phyloP scores from a whole-genome alignment of 53 echinoderm and acorn worm genomes.

The Mesocentrotus franciscanus region DNA sequence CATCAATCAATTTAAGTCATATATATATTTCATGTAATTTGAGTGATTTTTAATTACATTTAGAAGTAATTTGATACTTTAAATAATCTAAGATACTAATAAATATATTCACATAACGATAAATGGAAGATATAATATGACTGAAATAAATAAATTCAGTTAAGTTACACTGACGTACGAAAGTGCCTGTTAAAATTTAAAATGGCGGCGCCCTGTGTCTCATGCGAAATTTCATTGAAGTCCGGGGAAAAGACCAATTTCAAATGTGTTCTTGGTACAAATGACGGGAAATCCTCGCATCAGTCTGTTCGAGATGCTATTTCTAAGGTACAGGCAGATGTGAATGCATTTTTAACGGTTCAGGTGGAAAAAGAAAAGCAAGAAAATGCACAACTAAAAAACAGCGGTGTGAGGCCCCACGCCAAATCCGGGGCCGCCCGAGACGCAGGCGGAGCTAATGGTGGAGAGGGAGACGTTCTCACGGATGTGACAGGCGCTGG shows the following conservation, averaged over 20 bases:
- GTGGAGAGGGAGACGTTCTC: neutral
- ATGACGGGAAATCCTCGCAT: constrained; percentile 26
- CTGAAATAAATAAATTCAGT: neutral
- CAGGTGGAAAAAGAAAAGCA: constrained; percentile 52
- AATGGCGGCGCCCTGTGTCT: constrained; percentile 61
- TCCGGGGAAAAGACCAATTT: constrained; percentile 37
- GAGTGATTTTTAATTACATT: neutral
- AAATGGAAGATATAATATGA: neutral
- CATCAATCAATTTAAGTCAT: neutral
- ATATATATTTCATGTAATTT: neutral
- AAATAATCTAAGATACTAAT: neutral
- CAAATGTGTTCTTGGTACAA: constrained; percentile 5
- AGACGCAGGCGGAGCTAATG: neutral
- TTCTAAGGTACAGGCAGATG: neutral
- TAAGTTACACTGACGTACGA: neutral
- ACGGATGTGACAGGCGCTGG: neutral
- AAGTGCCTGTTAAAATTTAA: constrained; percentile 5
- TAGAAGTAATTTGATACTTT: neutral
- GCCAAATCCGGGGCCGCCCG: neutral
- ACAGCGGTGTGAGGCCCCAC: neutral
- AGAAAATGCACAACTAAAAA: neutral
- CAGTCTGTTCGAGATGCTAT: constrained; percentile 44
- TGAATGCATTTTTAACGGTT: constrained; percentile 46
- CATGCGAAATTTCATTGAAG: constrained; percentile 28
- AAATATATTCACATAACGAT: neutral